These are phyloP conservation scores for Entomobrya multifasciata DNA, from an alignment of 2,888 invertebrate species.

Conservation along the genomic window DNA sequence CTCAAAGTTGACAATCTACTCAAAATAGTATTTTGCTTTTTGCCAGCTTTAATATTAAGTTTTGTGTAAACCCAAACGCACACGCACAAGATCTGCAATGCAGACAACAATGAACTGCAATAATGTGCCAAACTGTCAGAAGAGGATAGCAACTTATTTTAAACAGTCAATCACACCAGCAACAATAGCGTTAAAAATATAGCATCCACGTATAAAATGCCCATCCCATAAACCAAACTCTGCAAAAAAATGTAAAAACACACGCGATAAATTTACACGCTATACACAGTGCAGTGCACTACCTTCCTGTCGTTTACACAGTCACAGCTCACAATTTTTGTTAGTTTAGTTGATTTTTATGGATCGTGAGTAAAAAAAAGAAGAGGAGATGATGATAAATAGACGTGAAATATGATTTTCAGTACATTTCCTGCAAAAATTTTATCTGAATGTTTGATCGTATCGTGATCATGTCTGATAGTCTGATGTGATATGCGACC, in stretches of 20 bases:
- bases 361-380: not conserved
- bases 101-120: not conserved
- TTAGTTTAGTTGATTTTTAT: not conserved
- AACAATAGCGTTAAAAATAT: not conserved
- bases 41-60: no score
- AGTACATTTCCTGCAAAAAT: slow-evolving; percentile 40
- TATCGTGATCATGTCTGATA: no score
- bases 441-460: no score
- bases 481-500: slow-evolving; percentile 1
- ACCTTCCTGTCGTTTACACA: not conserved
- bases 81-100: not conserved
- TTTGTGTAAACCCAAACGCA: no score
- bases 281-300: not conserved
- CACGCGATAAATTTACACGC: no score
- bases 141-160: no score
- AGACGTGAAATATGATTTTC: slow-evolving; percentile 52
- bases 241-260: no score
- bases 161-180: not conserved
- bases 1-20: no score
- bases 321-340: not conserved
- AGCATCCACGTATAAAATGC: slow-evolving; percentile 25
- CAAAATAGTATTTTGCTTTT: no score
- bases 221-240: slow-evolving; percentile 53
- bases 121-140: no score
- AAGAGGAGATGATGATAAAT: slow-evolving; percentile 45